Evolutionary conservation across 2,888 invertebrate species (phyloP).

Genomic region (Nipponacmea schrenckii): DNA sequence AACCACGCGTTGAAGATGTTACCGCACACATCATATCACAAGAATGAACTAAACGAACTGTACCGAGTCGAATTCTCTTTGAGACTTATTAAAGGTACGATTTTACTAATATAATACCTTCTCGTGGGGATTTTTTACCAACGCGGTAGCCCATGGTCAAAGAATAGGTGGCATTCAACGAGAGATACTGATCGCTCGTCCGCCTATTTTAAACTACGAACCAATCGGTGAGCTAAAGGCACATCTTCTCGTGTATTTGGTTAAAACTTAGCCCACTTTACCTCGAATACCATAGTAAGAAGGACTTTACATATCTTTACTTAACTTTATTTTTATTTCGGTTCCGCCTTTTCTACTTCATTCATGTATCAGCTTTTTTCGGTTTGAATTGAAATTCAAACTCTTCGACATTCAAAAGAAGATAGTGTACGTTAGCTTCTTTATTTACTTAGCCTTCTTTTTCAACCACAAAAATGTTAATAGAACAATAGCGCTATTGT

Average conservation of each 20-base stretch:
- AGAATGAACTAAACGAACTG: conserved; percentile 6
- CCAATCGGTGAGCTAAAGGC: neutral
- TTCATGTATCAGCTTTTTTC: too few relatives aligned
- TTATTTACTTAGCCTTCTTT: too few relatives aligned
- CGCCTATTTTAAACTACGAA: neutral
- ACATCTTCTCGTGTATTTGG: neutral
- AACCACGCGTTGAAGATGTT: neutral
- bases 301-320: neutral
- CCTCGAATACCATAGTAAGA: neutral
- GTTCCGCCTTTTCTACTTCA: neutral
- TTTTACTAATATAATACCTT: neutral
- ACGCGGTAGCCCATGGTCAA: conserved; percentile 1
- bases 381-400: too few relatives aligned
- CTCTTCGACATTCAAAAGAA: too few relatives aligned
- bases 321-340: neutral
- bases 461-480: too few relatives aligned
- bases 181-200: conserved; percentile 5
- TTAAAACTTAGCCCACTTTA: neutral
- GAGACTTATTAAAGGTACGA: neutral
- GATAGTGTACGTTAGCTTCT: too few relatives aligned
- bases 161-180: conserved; percentile 5
- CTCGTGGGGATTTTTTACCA: conserved; percentile 3
- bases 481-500: too few relatives aligned
- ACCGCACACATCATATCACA: neutral
- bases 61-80: neutral